Evolutionary conservation across 1,140 invertebrate genomes (phyloP).

Genomic region (Acyrthosiphon pisum): DNA sequence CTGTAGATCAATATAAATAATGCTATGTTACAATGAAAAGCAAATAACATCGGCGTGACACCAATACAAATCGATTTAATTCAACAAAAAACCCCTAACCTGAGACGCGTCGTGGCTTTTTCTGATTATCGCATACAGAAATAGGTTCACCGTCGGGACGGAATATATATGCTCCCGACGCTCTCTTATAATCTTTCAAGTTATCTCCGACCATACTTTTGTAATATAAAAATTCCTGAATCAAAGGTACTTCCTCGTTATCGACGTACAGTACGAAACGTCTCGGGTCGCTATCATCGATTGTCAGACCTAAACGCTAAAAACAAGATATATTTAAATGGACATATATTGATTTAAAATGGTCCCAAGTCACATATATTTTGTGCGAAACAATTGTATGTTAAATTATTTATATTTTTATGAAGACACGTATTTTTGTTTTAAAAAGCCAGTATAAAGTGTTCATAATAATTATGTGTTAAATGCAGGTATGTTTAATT

Average conservation of each 20-base stretch:
- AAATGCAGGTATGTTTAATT: too few species aligned
- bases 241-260: constrained; percentile 59
- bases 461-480: background rate
- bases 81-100: background rate
- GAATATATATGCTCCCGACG: constrained; percentile 73
- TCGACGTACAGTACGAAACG: background rate
- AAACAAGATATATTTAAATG: background rate
- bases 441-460: background rate
- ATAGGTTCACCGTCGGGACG: constrained; percentile 65
- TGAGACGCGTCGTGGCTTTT: background rate
- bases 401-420: background rate
- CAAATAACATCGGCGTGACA: background rate
- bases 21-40: background rate
- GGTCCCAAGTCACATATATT: background rate
- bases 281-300: background rate
- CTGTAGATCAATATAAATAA: background rate
- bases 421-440: background rate
- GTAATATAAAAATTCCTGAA: constrained; percentile 69
- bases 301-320: constrained; percentile 31
- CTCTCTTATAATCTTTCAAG: constrained; percentile 62
- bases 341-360: background rate
- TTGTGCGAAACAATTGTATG: background rate
- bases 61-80: background rate
- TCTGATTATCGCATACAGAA: constrained; percentile 57
- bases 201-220: constrained; percentile 66